These are phyloP conservation scores for Sakesphorus luctuosus DNA, from an alignment of 2,113 vertebrate species.

Conservation along the genomic window DNA sequence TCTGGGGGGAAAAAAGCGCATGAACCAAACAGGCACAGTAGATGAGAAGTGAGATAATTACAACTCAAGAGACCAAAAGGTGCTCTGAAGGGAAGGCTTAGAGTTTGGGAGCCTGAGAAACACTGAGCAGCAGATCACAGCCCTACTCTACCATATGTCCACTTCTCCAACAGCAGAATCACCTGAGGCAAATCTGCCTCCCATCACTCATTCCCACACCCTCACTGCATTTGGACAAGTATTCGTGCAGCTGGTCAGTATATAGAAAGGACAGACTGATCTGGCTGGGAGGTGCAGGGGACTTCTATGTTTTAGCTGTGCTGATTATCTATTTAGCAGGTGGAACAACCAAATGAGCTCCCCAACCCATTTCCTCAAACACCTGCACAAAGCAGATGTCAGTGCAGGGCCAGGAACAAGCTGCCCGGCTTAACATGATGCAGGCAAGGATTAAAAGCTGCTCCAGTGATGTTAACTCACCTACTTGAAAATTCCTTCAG, in stretches of 20 bases:
- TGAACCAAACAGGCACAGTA: background rate
- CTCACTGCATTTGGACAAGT: background rate
- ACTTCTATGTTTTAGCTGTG: background rate
- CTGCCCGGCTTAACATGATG: background rate
- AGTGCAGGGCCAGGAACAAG: background rate
- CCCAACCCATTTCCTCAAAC: fast-evolving
- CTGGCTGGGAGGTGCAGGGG: background rate
- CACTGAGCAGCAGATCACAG: background rate
- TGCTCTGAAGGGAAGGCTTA: background rate
- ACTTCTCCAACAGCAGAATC: background rate
- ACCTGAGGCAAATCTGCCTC: background rate
- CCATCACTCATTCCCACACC: background rate
- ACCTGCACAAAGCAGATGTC: background rate
- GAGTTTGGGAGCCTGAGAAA: background rate
- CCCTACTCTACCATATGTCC: background rate
- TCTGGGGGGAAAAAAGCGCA: background rate
- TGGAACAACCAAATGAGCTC: background rate
- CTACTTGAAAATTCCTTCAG: background rate
- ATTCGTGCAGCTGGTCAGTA: background rate
- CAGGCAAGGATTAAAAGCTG: background rate
- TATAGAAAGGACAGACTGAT: background rate
- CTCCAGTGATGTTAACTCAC: background rate
- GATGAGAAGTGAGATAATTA: background rate
- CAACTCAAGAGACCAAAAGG: background rate
- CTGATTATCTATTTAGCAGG: background rate